These are phyloP conservation scores for Toxostoma redivivum DNA, from an alignment of 2,113 vertebrate species.

Conservation along the genomic window DNA sequence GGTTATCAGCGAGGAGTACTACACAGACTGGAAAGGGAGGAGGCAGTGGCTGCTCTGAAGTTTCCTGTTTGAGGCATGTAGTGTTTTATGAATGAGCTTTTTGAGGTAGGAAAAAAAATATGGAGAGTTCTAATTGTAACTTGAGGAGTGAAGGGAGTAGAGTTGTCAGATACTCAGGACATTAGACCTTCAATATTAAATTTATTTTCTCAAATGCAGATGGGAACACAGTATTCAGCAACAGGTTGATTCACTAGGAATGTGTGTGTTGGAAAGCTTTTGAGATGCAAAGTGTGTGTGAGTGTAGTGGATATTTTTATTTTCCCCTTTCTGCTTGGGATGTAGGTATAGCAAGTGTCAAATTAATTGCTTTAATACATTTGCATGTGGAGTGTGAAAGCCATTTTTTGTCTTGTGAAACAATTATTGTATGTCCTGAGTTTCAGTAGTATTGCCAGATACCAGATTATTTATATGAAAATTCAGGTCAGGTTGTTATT, in stretches of 20 bases:
- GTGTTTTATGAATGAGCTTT: neutral
- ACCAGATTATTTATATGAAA: neutral
- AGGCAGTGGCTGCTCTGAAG: neutral
- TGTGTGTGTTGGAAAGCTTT: neutral
- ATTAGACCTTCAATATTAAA: neutral
- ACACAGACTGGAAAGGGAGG: neutral
- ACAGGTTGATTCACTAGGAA: neutral
- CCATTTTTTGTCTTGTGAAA: rapidly evolving
- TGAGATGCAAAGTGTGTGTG: neutral
- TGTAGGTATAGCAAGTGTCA: neutral
- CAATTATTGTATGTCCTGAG: neutral
- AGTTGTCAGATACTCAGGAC: neutral
- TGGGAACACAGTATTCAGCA: neutral
- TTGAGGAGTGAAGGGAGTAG: neutral
- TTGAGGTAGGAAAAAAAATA: neutral
- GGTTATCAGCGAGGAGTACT: neutral
- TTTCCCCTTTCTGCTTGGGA: neutral
- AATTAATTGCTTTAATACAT: neutral
- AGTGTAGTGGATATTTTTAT: neutral
- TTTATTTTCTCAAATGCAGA: neutral
- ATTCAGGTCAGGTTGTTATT: neutral
- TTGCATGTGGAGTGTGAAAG: neutral
- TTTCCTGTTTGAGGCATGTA: neutral
- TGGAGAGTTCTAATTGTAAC: neutral
- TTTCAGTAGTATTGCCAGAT: neutral